These are phyloP conservation scores for Anolis sagrei DNA, from an alignment of 2,113 vertebrate species.

Conservation along the genomic window DNA sequence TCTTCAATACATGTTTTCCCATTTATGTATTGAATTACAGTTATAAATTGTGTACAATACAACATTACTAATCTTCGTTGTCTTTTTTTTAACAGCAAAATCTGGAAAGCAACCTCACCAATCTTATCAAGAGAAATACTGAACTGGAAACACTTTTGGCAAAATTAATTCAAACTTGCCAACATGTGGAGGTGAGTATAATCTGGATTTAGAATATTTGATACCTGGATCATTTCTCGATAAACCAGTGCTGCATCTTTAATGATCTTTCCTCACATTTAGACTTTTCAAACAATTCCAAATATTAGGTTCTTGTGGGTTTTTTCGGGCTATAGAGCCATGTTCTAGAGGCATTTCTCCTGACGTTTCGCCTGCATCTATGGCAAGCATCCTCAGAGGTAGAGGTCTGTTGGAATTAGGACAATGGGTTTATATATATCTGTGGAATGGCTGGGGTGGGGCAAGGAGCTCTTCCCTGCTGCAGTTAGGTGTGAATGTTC, in stretches of 20 bases:
- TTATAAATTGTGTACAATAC: conserved; percentile 36
- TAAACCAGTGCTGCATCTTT: neutral
- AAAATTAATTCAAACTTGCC: conserved; percentile 98
- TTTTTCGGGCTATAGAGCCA: no score
- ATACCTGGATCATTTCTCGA: neutral
- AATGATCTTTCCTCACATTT: neutral
- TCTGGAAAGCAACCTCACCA: conserved; percentile 94
- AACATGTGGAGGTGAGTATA: conserved; percentile 94
- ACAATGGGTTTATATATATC: no score
- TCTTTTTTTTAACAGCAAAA: conserved; percentile 86
- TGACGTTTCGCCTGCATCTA: no score
- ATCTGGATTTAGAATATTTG: conserved; percentile 22
- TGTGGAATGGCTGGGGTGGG: no score
- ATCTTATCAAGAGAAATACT: conserved; percentile 97
- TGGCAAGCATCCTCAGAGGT: no score
- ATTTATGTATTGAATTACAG: conserved; percentile 13
- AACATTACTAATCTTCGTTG: conserved; percentile 49
- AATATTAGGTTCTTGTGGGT: no score
- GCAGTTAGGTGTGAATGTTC: no score
- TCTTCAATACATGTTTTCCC: neutral
- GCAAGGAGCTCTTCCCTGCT: no score
- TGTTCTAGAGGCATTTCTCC: no score
- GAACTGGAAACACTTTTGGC: conserved; percentile 97
- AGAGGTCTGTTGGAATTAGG: no score
- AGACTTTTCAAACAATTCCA: neutral